Evolutionary conservation across 2,797 vertebrate species (phyloP).

Genomic region (Mormyrus hasselquistii): DNA sequence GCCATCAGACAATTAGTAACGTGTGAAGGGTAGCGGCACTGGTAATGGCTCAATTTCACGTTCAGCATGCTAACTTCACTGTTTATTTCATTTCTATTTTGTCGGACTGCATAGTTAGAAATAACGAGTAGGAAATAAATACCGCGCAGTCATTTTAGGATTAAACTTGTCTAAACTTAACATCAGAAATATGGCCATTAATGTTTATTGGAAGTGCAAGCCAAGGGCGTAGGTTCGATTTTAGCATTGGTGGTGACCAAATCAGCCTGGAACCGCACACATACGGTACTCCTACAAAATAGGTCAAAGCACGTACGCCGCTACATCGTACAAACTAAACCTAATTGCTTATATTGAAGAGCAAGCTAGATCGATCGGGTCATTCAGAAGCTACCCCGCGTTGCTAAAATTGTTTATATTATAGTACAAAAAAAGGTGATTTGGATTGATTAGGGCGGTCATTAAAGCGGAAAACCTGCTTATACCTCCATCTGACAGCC

Average conservation of each 20-base stretch:
- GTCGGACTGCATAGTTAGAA: not conserved
- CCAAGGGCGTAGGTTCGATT: not conserved
- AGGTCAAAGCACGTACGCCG: not conserved
- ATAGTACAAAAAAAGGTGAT: not conserved
- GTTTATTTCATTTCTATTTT: not conserved
- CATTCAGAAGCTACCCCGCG: not conserved
- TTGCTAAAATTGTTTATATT: not conserved
- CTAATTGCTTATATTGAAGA: not conserved
- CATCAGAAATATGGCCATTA: not conserved
- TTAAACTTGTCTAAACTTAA: not conserved
- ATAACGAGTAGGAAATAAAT: not conserved
- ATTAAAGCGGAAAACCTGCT: not conserved
- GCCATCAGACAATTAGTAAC: not conserved
- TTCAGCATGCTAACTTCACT: not conserved
- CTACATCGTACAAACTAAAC: not conserved
- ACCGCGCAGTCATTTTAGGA: not conserved
- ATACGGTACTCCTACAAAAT: not conserved
- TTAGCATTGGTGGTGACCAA: not conserved
- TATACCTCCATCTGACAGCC: not conserved
- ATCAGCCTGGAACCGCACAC: not conserved
- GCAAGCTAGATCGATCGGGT: not conserved
- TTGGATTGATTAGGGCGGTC: not conserved
- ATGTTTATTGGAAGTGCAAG: not conserved
- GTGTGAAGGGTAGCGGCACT: not conserved
- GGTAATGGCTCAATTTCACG: not conserved